Conservation (phyloP, 1,140 invertebrate species). For the Yoshiicerus persimilis region DNA sequence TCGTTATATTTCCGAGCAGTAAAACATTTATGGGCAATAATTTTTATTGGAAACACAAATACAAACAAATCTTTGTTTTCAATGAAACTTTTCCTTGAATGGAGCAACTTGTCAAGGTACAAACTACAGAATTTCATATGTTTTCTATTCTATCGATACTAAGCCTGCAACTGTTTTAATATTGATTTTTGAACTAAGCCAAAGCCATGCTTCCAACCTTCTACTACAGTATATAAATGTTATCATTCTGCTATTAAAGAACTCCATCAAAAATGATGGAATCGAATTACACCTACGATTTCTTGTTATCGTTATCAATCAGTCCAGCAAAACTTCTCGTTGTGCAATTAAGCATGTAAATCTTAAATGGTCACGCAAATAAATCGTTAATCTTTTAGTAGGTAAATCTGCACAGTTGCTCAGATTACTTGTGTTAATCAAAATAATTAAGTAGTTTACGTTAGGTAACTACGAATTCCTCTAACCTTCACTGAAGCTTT, state of each 20-base stretch:
- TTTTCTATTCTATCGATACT: background rate
- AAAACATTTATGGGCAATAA: background rate
- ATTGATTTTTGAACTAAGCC: background rate
- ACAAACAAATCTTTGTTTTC: background rate
- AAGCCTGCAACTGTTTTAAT: no score
- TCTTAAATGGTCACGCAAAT: background rate
- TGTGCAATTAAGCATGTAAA: background rate
- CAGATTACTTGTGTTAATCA: background rate
- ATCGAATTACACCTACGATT: background rate
- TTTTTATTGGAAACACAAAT: background rate
- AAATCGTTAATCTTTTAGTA: background rate
- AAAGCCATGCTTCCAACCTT: background rate
- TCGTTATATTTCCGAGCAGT: background rate
- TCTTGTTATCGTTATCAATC: background rate
- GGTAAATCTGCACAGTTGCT: background rate
- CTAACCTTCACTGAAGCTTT: background rate
- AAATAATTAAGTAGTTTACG: background rate
- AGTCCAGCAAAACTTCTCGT: background rate
- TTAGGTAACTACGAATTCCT: background rate
- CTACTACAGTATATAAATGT: no score
- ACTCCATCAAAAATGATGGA: background rate
- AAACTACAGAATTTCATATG: no score
- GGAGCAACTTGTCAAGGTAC: conserved; percentile 10
- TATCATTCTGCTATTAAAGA: background rate
- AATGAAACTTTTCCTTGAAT: conserved; percentile 19